A percentile compares a stretch with the other conserved stretches of the same genome.
Evolutionary conservation across 2,113 vertebrate genomes (phyloP).

Genomic region (Scomber colias): DNA sequence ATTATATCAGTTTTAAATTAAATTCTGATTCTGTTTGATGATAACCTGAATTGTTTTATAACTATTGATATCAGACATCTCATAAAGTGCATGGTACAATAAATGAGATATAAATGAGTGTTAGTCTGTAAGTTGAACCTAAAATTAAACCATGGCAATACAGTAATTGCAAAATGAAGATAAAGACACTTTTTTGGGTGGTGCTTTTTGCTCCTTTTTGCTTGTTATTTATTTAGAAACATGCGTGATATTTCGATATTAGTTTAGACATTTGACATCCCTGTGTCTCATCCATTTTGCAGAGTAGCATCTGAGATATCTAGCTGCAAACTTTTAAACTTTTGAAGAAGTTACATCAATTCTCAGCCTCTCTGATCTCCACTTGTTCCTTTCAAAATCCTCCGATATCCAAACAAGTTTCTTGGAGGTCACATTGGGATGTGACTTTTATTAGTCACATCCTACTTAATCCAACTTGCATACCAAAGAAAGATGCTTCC

Average conservation of each 20-base stretch:
- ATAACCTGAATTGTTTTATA: background rate
- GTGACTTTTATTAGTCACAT: conserved; percentile 1
- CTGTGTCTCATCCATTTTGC: conserved; percentile 7
- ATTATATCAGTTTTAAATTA: conserved; percentile 24
- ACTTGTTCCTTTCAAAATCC: conserved; percentile 17
- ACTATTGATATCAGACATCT: background rate
- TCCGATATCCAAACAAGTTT: background rate
- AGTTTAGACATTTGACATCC: background rate
- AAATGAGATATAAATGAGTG: background rate
- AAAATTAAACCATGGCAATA: background rate
- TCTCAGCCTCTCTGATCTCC: conserved; percentile 24
- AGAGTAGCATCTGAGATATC: conserved; percentile 16
- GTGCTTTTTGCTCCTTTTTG: background rate
- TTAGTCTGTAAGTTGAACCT: background rate
- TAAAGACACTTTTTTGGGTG: background rate
- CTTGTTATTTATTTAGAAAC: background rate
- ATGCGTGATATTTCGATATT: conserved; percentile 15
- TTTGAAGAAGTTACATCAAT: background rate
- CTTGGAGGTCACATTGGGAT: conserved; percentile 38
- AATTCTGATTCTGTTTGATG: background rate
- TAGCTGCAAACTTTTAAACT: conserved; percentile 20
- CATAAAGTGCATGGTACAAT: background rate
- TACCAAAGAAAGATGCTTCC: conserved; percentile 10
- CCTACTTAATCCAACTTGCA: background rate
- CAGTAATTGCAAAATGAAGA: too few relatives aligned